Conservation (phyloP, 2,113 vertebrate genomes). For the Bufo gargarizans region DNA sequence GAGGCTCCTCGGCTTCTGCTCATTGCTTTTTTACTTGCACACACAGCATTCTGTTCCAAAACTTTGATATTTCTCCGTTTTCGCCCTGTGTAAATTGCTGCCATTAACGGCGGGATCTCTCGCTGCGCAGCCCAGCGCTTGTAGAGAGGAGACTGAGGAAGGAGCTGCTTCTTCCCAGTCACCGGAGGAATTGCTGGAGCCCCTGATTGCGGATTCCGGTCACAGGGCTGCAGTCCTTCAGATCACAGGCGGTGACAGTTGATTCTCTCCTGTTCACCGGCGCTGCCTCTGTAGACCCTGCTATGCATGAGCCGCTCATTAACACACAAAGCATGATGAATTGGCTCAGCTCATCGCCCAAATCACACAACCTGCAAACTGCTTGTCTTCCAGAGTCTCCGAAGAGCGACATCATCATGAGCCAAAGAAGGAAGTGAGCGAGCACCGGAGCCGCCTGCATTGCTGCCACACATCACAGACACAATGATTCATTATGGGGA, state of each 20-base stretch:
- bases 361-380: conserved; percentile 69
- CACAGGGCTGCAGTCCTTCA: conserved; percentile 74
- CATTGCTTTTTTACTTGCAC: background rate
- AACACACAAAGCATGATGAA: conserved; percentile 80
- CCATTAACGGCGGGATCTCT: background rate
- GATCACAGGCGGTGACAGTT: conserved; percentile 70
- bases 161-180: conserved; percentile 39
- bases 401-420: conserved; percentile 68
- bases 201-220: conserved; percentile 79
- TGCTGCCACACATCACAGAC: conserved; percentile 65
- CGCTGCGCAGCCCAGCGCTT: conserved; percentile 39
- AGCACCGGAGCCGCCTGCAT: conserved; percentile 65
- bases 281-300: conserved; percentile 68
- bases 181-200: conserved; percentile 67
- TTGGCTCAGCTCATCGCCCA: conserved; percentile 67
- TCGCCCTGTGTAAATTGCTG: background rate
- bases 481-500: conserved; percentile 66
- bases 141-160: conserved; percentile 51
- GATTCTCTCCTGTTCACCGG: conserved; percentile 77
- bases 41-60: background rate
- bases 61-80: background rate
- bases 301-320: conserved; percentile 75
- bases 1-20: background rate
- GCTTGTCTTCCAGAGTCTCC: conserved; percentile 67
- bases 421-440: conserved; percentile 68